Conservation (phyloP, 2,797 vertebrate genomes). For the Psittacula echo region DNA sequence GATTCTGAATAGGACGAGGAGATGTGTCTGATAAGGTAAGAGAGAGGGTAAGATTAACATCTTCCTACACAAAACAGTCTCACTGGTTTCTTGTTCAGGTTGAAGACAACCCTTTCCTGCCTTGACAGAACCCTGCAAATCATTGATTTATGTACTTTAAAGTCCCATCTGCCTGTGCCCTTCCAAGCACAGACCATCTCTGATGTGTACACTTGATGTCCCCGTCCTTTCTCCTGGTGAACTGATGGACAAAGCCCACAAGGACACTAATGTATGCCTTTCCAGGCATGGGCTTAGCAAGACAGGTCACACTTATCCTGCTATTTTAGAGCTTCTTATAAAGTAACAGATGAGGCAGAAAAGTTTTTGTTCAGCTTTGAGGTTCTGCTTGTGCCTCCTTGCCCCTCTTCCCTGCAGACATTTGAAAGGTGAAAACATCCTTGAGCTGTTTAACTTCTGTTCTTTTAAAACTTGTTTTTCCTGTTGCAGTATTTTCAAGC, state of each 20-base stretch:
- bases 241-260: not conserved
- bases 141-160: not conserved
- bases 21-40: slow-evolving; percentile 66
- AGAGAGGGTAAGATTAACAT: slow-evolving; percentile 3
- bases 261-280: not conserved
- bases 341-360: not conserved
- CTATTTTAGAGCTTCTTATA: not conserved
- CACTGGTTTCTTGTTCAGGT: not conserved
- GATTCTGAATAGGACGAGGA: slow-evolving; percentile 55
- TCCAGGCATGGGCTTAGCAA: not conserved
- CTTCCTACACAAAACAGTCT: not conserved
- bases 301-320: not conserved
- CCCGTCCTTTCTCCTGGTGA: not conserved
- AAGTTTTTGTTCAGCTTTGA: not conserved
- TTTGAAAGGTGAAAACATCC: not conserved
- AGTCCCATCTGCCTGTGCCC: not conserved
- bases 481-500: not conserved
- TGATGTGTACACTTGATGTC: not conserved
- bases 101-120: not conserved
- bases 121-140: not conserved
- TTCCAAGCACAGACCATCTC: not conserved
- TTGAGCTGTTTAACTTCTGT: not conserved
- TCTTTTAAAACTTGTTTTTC: slow-evolving; percentile 4
- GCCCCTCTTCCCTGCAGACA: not conserved
- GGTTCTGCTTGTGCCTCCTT: not conserved